Base-by-base conservation (phyloP, 2,888 invertebrate species). In the Eretmocerus hayati region DNA sequence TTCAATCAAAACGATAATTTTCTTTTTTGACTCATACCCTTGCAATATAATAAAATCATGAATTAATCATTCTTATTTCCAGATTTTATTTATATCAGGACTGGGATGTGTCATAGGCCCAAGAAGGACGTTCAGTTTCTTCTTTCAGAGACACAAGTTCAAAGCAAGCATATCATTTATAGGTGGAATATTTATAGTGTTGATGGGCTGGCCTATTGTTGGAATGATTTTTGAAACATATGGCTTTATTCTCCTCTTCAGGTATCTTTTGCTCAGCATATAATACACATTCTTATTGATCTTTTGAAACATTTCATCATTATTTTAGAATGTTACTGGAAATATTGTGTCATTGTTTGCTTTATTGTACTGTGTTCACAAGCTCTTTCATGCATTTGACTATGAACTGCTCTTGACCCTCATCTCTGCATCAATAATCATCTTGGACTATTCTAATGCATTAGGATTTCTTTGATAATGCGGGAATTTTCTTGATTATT, bases 191-290 rank as follows among this genome's bases (percentile, higher is more conserved):
- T 71, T 85, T 5, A 79, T 96, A 42, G 96, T 99, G 21, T 77
- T 99, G 11, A 70, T 95, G 30, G 97, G 97, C 9, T 99, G 91
- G 87, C 97, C 99, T 1, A 77, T 99, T 59, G 75, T 96, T 48
- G 99, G 99, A 52, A 99, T 99, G 90, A 76, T 92, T 37, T 79
- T 96, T 58, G 99, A 99, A 78, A 83, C 88, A 35, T 99, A 99
- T 74, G 99, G 99, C 56, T 97, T 99, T 72, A 75, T 97, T 53
- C 74, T 87, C 45, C 67, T 90, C 38, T 90, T 90, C 67, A 86
- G 87, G 88, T 87, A 67, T 60, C 49, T 23, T 19, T 21, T 39
- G 21, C 9, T 39, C 26, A 26, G 11, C 6, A 26, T 26, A 26
- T 11, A 6, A 9, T 26, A 6, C 6, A 26, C 26, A 26, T 26